A percentile compares a stretch with the other conserved stretches of the same genome.
Evolutionary conservation across 1,140 invertebrate species (phyloP).

Genomic region (Cyclina sinensis): DNA sequence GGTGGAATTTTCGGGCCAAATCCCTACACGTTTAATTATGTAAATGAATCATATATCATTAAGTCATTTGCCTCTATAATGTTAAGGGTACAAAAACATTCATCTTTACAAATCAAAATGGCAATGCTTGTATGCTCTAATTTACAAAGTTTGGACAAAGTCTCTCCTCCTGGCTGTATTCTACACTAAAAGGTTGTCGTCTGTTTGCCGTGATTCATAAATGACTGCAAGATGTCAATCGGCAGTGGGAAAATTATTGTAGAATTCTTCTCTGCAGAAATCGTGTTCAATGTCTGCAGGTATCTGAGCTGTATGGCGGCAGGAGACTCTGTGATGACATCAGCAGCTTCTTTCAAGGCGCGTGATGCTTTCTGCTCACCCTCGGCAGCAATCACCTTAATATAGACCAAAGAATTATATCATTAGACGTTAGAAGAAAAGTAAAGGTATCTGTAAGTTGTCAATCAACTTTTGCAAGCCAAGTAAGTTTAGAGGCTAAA

Average conservation of each 20-base stretch:
- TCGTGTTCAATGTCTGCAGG: constrained; percentile 91
- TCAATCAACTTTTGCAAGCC: no score
- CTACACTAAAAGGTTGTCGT: not conserved
- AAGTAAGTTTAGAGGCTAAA: no score
- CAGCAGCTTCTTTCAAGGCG: constrained; percentile 95
- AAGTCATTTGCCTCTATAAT: no score
- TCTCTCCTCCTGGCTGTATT: not conserved
- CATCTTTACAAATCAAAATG: not conserved
- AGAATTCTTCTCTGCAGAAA: constrained; percentile 99
- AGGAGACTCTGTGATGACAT: constrained; percentile 94
- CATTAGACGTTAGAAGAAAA: no score
- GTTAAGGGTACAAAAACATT: no score
- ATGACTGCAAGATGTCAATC: constrained; percentile 92
- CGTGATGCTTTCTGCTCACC: constrained; percentile 90
- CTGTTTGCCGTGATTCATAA: constrained; percentile 90
- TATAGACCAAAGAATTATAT: no score
- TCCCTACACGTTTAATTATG: no score
- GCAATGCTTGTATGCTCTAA: constrained; percentile 8
- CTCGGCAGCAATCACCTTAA: constrained; percentile 86
- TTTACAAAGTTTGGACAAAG: not conserved
- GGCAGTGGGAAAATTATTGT: constrained; percentile 99
- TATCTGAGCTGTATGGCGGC: constrained; percentile 93
- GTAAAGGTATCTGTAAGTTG: no score
- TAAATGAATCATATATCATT: no score
- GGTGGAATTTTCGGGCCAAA: no score